Evolutionary conservation across 2,888 invertebrate species (phyloP), one percentile per base, ranked within the genome.

Genomic region (Pyralis farinalis): DNA sequence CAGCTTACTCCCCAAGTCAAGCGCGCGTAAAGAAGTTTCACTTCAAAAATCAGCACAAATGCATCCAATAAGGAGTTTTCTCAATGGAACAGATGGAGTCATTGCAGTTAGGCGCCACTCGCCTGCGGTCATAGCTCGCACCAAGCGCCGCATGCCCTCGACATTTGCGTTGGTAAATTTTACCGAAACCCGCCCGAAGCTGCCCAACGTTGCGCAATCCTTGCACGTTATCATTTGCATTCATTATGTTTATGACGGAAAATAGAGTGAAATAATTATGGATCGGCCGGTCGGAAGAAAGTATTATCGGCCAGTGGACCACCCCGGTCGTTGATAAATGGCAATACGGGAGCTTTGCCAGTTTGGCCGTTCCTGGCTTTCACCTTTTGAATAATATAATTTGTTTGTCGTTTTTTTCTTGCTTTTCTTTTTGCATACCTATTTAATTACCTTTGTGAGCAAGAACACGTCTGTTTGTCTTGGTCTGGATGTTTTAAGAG

Each of bases 81-180:
- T n/a, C n/a, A n/a, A n/a, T n/a, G n/a, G n/a, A n/a, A n/a, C n/a
- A n/a, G n/a, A n/a, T n/a, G n/a, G n/a, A n/a, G n/a, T n/a, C n/a
- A n/a, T n/a, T n/a, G n/a, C n/a, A n/a, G n/a, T n/a, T n/a, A n/a
- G n/a, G n/a, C n/a, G n/a, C n/a, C n/a, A 16, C 4, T 16, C 16
- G 16, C 16, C 4, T 2, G n/a, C 25, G 25, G 5, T 7, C 7
- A n/a, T 25, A 25, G 7, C 25, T 8, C n/a, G n/a, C n/a, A 25
- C 25, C 25, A 25, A 25, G n/a, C 25, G 25, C 3, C 7, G 25
- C 7, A 11, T 46, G 66, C 59, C 73, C 73, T 71, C 74, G 74
- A 74, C 76, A 78, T 77, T 75, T 74, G 64, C 60, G 51, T 56
- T 54, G n/a, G 66, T 66, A 57, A 65, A 66, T 68, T 73, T 71